Evolutionary conservation across 2,888 invertebrate genomes (phyloP), one percentile per base, ranked within the genome.

Genomic region (Gnatocerus cornutus): DNA sequence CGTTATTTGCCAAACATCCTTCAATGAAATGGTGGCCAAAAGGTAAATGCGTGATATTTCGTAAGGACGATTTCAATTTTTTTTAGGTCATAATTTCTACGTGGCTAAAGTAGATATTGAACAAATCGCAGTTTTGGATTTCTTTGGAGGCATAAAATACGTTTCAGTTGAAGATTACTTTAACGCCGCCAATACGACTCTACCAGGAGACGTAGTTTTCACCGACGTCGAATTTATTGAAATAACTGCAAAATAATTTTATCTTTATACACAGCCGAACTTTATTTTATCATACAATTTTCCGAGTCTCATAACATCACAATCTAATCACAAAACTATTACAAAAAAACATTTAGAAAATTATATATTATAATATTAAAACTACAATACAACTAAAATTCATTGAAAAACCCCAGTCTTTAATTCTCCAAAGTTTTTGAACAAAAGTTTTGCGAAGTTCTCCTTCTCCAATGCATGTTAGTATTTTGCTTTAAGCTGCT

Each of bases 121-220:
- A 30, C 89, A 92, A 76, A 92, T 96, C 63, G 90, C 89, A 8
- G 90, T 95, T 75, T 85, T 95, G 76, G 94, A 95, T 80, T 92
- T 89, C 83, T 95, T 94, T 82, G 95, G 96, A 1, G 94, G 96
- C 1, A 92, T 94, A 10, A 90, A 90, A 76, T 88, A 88, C 80
- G 89, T 93, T 12, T 82, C 86, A 0, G 84, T 90, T 0, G 84
- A 87, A 12, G 92, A 93, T 72, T 93, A 93, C 69, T 80, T 78
- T 46, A 78, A 77, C 56, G 77, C 78, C 10, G 12, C 45, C 27
- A 62, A 46, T n/a, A 1, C 33, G 6, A 33, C n/a, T 33, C 33
- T 33, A 33, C 33, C 33, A 33, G 30, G 12, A 16, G 50, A 67
- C 13, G 9, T 59, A 8, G 9, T 43, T 6, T 52, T 59, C 10